phyloP scores from a whole-genome alignment of 2,797 vertebrate genomes.

The Gymnothorax reevesii region DNA sequence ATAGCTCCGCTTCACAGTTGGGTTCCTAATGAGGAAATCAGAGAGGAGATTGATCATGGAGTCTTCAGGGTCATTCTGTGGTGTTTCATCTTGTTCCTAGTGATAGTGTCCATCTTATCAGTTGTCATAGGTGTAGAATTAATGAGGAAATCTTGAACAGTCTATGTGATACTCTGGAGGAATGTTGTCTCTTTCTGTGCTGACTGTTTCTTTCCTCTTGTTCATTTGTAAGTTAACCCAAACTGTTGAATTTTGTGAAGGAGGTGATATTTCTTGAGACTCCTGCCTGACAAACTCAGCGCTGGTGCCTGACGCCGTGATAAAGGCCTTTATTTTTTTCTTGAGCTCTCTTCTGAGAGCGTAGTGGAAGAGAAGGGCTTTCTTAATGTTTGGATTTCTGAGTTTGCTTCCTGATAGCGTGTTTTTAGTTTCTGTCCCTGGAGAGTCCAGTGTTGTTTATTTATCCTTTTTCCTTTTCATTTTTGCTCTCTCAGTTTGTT shows the following conservation, averaged over 20 bases:
- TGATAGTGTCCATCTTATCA: slow-evolving; percentile 36
- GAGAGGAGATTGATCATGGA: slow-evolving; percentile 32
- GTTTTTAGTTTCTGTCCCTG: no score
- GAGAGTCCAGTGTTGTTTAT: no score
- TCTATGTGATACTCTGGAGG: slow-evolving; percentile 23
- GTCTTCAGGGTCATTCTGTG: slow-evolving; percentile 36
- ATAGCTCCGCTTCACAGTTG: slow-evolving; percentile 36
- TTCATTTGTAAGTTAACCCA: not conserved
- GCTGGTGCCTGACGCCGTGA: not conserved
- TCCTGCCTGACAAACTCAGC: not conserved
- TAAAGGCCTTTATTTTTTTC: no score
- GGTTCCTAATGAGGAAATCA: slow-evolving; percentile 31
- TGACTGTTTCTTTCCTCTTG: not conserved
- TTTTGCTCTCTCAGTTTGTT: no score
- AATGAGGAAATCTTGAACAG: slow-evolving; percentile 21
- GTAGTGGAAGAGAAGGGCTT: no score
- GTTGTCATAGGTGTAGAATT: slow-evolving; percentile 33
- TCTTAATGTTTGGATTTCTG: no score
- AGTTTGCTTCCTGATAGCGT: no score
- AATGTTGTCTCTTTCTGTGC: slow-evolving; percentile 1
- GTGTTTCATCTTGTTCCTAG: slow-evolving; percentile 36
- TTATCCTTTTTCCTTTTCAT: no score
- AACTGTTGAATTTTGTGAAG: not conserved
- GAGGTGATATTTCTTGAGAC: not conserved
- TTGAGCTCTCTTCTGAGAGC: no score